Percentiles rank a stretch among this genome's conserved stretches.
phyloP scores from a whole-genome alignment of 1,140 invertebrate species.

The Leptonema lineaticorne region DNA sequence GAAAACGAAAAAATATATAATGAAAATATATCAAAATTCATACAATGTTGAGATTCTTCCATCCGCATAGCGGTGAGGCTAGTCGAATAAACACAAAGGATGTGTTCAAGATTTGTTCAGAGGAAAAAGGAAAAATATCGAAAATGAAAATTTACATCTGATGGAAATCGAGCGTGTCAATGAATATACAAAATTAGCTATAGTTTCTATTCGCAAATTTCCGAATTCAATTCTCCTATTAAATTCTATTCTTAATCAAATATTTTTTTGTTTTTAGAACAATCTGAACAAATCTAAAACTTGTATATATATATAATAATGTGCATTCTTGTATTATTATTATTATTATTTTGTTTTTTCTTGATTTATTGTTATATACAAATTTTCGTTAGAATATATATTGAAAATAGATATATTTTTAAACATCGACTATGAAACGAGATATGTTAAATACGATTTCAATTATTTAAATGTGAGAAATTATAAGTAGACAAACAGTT shows the following conservation, averaged over 20 bases:
- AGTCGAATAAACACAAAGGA: constrained; percentile 30
- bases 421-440: neutral
- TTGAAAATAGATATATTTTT: constrained; percentile 2
- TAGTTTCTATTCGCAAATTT: too few relatives aligned
- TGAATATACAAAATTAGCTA: too few relatives aligned
- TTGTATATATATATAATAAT: constrained; percentile 20
- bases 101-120: constrained; percentile 34
- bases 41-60: constrained; percentile 33
- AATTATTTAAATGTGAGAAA: neutral
- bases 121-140: too few relatives aligned
- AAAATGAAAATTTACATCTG: too few relatives aligned
- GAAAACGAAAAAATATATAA: too few relatives aligned
- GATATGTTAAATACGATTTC: neutral
- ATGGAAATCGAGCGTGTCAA: too few relatives aligned
- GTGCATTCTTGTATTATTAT: constrained; percentile 8
- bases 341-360: too few relatives aligned
- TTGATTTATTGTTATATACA: constrained; percentile 22
- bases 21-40: too few relatives aligned
- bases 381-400: constrained; percentile 16
- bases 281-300: constrained; percentile 6
- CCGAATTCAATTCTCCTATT: too few relatives aligned
- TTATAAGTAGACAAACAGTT: neutral
- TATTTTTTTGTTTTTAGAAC: too few relatives aligned
- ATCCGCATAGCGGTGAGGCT: constrained; percentile 30
- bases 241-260: too few relatives aligned